These are phyloP conservation scores for Ophion costatus DNA, from an alignment of 2,888 invertebrate genomes.

Conservation along the genomic window DNA sequence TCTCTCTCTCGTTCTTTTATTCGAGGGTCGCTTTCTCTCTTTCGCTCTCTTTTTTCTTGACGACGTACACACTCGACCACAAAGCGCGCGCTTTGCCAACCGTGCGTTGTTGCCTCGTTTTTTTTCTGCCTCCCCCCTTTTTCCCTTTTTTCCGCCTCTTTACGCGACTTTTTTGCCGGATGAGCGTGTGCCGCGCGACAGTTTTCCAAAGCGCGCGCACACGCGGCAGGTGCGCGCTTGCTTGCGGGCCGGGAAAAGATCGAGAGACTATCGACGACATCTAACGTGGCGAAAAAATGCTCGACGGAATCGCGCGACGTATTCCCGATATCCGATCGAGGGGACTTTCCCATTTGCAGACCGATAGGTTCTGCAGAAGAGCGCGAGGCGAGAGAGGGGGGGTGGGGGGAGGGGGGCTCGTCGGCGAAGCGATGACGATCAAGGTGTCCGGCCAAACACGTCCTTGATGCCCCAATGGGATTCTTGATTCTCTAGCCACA, in stretches of 20 bases:
- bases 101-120: background rate
- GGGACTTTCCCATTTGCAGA: conserved; percentile 47
- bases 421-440: conserved; percentile 55
- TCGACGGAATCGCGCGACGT: conserved; percentile 51
- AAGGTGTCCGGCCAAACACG: conserved; percentile 65
- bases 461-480: conserved; percentile 47
- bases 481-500: conserved; percentile 41
- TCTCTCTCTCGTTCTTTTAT: conserved; percentile 48
- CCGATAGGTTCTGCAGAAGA: conserved; percentile 47
- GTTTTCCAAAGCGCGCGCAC: conserved; percentile 23
- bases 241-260: conserved; percentile 43
- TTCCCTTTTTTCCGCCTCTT: conserved; percentile 7
- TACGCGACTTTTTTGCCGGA: conserved; percentile 44
- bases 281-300: conserved; percentile 59
- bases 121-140: background rate
- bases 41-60: conserved; percentile 18
- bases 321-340: conserved; percentile 55
- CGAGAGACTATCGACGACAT: conserved; percentile 45
- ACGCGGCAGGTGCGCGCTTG: conserved; percentile 42
- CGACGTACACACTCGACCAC: conserved; percentile 49
- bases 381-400: conserved; percentile 28
- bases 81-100: conserved; percentile 56
- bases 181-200: conserved; percentile 63
- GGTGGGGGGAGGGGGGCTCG: conserved; percentile 17
- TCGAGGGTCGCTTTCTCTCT: conserved; percentile 50